These are phyloP conservation scores for Calyptommatus sinebrachiatus DNA, from an alignment of 2,113 vertebrate species.

Conservation along the genomic window DNA sequence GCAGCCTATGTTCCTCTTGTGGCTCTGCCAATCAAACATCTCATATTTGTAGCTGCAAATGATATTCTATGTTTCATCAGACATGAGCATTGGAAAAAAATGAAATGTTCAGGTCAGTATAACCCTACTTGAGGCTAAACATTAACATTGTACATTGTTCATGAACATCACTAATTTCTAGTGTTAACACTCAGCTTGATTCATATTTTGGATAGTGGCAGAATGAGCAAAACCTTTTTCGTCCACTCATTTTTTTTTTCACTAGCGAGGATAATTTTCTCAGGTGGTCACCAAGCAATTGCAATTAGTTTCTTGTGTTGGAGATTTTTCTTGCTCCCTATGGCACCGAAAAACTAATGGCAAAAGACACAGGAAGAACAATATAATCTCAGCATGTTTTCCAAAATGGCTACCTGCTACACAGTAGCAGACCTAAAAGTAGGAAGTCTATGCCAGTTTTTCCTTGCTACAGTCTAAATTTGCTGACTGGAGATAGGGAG, in stretches of 20 bases:
- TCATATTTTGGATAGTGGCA: not conserved
- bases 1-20: too few relatives aligned
- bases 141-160: too few relatives aligned
- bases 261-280: slow-evolving; percentile 58
- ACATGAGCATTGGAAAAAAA: too few relatives aligned
- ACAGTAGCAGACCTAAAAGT: slow-evolving; percentile 28
- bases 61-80: too few relatives aligned
- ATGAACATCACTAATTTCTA: not conserved
- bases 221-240: slow-evolving; percentile 16
- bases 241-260: slow-evolving; percentile 45
- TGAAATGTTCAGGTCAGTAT: too few relatives aligned
- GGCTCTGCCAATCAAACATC: too few relatives aligned
- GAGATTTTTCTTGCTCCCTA: slow-evolving; percentile 32
- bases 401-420: slow-evolving; percentile 35
- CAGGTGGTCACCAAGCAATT: slow-evolving; percentile 51
- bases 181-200: slow-evolving; percentile 21
- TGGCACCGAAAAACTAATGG: slow-evolving; percentile 34
- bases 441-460: slow-evolving; percentile 34
- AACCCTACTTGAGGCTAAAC: too few relatives aligned
- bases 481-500: slow-evolving; percentile 4
- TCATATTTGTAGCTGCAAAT: too few relatives aligned
- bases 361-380: slow-evolving; percentile 38
- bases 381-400: slow-evolving; percentile 45
- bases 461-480: slow-evolving; percentile 34
- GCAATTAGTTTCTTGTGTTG: slow-evolving; percentile 51